phyloP scores from a whole-genome alignment of 2,113 vertebrate species.

The Tretioscincus oriximinensis region DNA sequence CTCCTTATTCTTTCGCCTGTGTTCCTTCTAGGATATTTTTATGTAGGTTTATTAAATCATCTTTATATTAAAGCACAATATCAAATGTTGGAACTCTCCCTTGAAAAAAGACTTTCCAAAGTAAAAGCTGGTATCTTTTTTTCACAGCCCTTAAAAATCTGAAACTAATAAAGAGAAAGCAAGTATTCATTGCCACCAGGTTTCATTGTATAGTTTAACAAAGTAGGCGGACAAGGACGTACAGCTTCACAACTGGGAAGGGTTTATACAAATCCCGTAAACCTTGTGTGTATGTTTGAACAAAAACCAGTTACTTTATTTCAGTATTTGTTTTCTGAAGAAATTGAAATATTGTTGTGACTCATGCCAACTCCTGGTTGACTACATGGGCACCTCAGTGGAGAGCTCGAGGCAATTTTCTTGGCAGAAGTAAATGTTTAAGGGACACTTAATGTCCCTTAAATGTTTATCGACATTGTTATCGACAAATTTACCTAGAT shows the following conservation, averaged over 20 bases:
- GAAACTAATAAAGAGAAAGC: background rate
- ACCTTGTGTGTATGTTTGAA: background rate
- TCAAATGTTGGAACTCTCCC: background rate
- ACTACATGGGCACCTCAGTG: too few relatives aligned
- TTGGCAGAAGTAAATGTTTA: too few relatives aligned
- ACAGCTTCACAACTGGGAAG: background rate
- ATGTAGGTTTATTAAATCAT: background rate
- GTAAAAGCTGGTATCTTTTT: background rate
- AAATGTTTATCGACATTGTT: too few relatives aligned
- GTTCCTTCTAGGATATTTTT: background rate
- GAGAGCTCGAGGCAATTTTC: too few relatives aligned
- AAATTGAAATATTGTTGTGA: background rate
- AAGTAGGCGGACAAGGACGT: too few relatives aligned
- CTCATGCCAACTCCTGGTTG: too few relatives aligned
- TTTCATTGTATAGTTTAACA: background rate
- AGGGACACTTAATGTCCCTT: too few relatives aligned
- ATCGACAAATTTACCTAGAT: too few relatives aligned
- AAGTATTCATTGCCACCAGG: background rate
- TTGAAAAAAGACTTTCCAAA: fast-evolving
- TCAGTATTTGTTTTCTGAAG: background rate
- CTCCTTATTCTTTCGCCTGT: background rate
- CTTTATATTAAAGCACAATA: too few relatives aligned
- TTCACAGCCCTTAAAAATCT: background rate
- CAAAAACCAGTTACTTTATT: background rate
- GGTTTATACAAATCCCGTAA: background rate